Base-by-base conservation (phyloP, 2,888 invertebrate species). In the Acleris holmiana region DNA sequence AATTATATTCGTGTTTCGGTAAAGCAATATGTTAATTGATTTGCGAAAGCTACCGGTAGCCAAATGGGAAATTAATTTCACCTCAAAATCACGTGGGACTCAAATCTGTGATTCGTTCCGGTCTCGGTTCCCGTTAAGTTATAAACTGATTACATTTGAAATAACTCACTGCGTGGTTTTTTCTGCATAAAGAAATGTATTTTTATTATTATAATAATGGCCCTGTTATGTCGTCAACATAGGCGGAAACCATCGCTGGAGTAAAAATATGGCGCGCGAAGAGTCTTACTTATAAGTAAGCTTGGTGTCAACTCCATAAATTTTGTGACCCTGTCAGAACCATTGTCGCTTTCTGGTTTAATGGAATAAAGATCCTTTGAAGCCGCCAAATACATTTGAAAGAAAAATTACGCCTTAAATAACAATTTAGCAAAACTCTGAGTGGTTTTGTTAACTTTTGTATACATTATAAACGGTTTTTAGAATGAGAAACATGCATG, bases 241-340 rank as follows among this genome's bases (percentile, higher is more conserved):
- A 55, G 41, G 50, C 54, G 47, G 21, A 54, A 60, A 55, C 49
- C 54, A 60, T 21, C 21, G 49, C 65, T 55, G 60, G 50, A 55
- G 59, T 35, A 50, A 46, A 65, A 65, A 55, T 65, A 65, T 60
- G 65, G 65, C 35, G 18, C 46, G 35, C 55, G 54, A 54, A 64
- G 54, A 54, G 59, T 49, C 59, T 60, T 49, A 60, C 55, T 65
- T 60, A 65, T 60, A 55, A 44, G 21, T 44, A 50, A 49, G 64
- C 53, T 59, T 53, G 53, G 64, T 64, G 58, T 64, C 58, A 59
- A 54, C 53, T 41, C 44, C 17, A 60, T 65, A 65, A 60, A 65
- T 60, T 55, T 49, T 49, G n/a, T 29, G 46, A 6, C 49, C 44
- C 55, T 65, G 59, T 55, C 60, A 50, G 49, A 49, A 13, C 48